Percentiles rank a stretch among this genome's conserved stretches.
Evolutionary conservation across 92 coral and sea anemone genomes (phyloP).

Genomic region (Zoanthus sansibaricus): DNA sequence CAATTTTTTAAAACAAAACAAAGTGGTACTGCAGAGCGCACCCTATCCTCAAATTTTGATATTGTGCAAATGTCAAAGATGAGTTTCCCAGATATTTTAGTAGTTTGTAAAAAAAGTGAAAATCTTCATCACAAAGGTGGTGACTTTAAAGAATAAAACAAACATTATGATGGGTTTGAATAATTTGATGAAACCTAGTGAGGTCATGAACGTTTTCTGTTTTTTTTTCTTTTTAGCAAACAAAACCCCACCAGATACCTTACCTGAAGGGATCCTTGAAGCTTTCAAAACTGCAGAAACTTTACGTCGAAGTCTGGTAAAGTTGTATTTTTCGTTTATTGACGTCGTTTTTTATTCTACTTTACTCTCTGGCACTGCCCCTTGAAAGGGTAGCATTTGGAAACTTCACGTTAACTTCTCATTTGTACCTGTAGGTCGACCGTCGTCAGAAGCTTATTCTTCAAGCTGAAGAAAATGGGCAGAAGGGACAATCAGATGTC

Average conservation of each 20-base stretch:
- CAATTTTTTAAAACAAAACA: too few relatives aligned
- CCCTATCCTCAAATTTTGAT: too few relatives aligned
- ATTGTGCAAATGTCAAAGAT: too few relatives aligned
- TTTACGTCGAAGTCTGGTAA: constrained; percentile 88
- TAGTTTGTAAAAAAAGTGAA: too few relatives aligned
- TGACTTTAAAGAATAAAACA: too few relatives aligned
- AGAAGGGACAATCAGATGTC: constrained; percentile 55
- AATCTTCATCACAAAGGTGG: too few relatives aligned
- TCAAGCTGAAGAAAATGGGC: constrained; percentile 88
- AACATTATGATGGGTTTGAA: too few relatives aligned
- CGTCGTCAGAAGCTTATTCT: constrained; percentile 94
- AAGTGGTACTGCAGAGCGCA: too few relatives aligned
- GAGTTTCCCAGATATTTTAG: too few relatives aligned
- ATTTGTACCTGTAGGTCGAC: constrained; percentile 72
- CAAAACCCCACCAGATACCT: constrained; percentile 89
- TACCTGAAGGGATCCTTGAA: constrained; percentile 90
- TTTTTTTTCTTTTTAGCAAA: constrained; percentile 65
- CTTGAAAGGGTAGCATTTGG: too few relatives aligned
- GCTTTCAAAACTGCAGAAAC: constrained; percentile 95
- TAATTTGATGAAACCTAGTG: too few relatives aligned
- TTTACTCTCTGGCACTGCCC: neutral
- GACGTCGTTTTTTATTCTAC: neutral
- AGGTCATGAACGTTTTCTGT: neutral
- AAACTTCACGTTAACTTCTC: too few relatives aligned
- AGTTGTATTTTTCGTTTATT: neutral